Conservation (phyloP, 1,140 invertebrate genomes). For the Meloidogyne floridensis region DNA sequence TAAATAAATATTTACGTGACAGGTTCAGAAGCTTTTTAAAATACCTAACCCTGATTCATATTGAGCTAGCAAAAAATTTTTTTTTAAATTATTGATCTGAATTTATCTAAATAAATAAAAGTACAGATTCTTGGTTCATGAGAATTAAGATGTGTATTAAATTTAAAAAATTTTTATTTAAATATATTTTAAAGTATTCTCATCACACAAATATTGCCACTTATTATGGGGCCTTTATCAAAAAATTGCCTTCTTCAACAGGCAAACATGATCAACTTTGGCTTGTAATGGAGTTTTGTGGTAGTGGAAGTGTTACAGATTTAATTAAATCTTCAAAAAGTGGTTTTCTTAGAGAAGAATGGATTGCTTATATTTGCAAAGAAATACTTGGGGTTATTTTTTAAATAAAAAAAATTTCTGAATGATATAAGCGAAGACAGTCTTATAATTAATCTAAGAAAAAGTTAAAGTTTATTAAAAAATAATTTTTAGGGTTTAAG, state of each 20-base stretch:
- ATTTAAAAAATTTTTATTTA: constrained; percentile 14
- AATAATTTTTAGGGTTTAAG: constrained; percentile 77
- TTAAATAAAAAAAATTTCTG: not conserved
- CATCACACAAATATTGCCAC: constrained; percentile 99
- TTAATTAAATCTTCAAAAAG: constrained; percentile 98
- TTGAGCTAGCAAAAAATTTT: not conserved
- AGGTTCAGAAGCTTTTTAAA: no score
- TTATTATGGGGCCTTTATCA: constrained; percentile 99
- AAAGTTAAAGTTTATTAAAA: not conserved
- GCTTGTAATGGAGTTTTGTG: constrained; percentile 96
- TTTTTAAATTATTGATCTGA: not conserved
- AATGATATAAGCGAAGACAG: no score
- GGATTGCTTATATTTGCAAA: constrained; percentile 98
- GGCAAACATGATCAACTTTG: constrained; percentile 96
- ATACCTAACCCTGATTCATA: no score
- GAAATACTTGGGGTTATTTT: constrained; percentile 77
- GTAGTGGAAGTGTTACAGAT: constrained; percentile 96
- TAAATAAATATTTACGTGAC: no score
- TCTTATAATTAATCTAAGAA: no score
- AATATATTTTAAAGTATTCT: constrained; percentile 78
- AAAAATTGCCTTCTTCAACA: constrained; percentile 84
- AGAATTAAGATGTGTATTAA: no score
- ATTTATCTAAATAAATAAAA: no score
- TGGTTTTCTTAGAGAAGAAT: constrained; percentile 96
- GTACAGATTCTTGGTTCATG: no score